These are phyloP conservation scores for Netta rufina DNA, from an alignment of 2,797 vertebrate species.

Conservation along the genomic window DNA sequence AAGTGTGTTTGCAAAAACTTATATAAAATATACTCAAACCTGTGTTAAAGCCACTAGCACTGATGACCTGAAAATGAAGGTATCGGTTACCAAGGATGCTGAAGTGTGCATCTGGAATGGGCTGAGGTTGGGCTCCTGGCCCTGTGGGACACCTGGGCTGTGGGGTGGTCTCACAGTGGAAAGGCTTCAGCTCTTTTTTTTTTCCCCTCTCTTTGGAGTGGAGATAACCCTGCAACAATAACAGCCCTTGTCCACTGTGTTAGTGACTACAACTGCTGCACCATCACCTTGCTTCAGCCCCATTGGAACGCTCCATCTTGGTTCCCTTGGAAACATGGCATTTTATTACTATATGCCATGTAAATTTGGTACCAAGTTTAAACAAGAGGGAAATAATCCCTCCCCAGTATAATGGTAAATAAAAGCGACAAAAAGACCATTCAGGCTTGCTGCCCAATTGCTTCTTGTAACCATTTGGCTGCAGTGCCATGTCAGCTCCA, in stretches of 20 bases:
- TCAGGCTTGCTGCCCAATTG: conserved; percentile 14
- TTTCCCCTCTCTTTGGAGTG: background rate
- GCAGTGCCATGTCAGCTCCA: background rate
- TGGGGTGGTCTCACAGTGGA: background rate
- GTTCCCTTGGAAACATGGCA: conserved; percentile 47
- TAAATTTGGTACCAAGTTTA: background rate
- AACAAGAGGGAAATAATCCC: conserved; percentile 5
- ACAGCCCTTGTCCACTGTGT: background rate
- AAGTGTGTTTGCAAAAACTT: background rate
- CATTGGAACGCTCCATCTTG: background rate
- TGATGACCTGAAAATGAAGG: background rate
- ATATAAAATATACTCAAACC: background rate
- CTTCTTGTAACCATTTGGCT: background rate
- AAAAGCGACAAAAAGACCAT: background rate
- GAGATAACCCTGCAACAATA: background rate
- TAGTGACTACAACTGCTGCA: background rate
- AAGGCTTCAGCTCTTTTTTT: background rate
- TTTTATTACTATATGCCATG: background rate
- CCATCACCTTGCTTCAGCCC: background rate
- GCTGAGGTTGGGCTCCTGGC: background rate
- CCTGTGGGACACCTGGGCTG: background rate
- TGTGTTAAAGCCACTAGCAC: background rate
- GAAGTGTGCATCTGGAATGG: rapidly evolving
- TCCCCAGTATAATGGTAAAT: conserved; percentile 25
- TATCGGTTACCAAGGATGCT: background rate